Percentiles rank a stretch among this genome's conserved stretches.
Conservation (phyloP, 2,113 vertebrate species). For the Poecile atricapillus region DNA sequence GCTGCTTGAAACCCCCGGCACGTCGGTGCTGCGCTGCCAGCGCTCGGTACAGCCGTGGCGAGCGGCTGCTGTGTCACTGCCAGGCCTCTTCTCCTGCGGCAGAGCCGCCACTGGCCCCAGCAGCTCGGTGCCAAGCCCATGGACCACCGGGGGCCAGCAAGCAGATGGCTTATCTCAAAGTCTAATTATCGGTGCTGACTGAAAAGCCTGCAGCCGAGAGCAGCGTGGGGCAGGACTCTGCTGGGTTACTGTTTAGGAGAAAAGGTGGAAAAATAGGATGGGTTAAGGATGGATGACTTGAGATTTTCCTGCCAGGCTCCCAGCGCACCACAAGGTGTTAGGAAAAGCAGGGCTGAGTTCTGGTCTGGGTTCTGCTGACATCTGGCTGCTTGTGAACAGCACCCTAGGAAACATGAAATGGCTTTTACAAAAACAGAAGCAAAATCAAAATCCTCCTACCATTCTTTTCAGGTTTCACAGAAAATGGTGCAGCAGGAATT, state of each 20-base stretch:
- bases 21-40: not conserved
- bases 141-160: constrained; percentile 13
- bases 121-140: not conserved
- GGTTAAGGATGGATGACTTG: not conserved
- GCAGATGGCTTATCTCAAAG: constrained; percentile 70
- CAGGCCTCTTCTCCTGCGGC: not conserved
- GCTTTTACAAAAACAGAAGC: not conserved
- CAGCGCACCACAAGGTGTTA: not conserved
- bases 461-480: not conserved
- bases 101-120: constrained; percentile 1
- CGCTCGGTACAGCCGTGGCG: not conserved
- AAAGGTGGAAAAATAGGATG: not conserved
- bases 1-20: constrained; percentile 9
- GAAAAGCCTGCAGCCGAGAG: not conserved
- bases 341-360: not conserved
- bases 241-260: not conserved
- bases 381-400: not conserved
- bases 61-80: constrained; percentile 57
- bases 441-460: not conserved
- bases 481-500: not conserved
- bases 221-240: not conserved
- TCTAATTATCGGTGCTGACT: constrained; percentile 27
- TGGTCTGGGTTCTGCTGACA: not conserved
- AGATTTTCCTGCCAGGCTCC: not conserved
- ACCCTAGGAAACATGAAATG: not conserved